These are phyloP conservation scores for Ectropis grisescens DNA, from an alignment of 1,140 invertebrate species.

Conservation along the genomic window DNA sequence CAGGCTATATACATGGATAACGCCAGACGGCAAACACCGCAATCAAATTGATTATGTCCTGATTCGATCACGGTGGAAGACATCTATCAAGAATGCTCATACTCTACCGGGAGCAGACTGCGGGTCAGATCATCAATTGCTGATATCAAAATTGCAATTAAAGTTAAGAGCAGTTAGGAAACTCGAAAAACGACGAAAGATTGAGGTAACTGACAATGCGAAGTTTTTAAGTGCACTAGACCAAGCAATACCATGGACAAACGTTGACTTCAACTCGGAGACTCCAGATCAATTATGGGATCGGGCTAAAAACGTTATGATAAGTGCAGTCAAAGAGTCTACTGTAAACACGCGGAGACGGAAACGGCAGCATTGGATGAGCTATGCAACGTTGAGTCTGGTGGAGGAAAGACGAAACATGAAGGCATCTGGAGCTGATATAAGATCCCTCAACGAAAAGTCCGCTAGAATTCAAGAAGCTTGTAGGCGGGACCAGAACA, in stretches of 20 bases:
- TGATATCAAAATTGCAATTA: constrained; percentile 1
- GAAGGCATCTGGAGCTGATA: constrained; percentile 2
- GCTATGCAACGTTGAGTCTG: constrained; percentile 5
- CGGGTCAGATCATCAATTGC: constrained; percentile 1
- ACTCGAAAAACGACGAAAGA: not conserved
- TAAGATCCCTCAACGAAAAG: constrained; percentile 1
- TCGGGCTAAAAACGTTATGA: not conserved
- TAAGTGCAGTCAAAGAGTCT: constrained; percentile 1
- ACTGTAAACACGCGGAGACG: not conserved
- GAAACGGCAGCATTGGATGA: constrained; percentile 8
- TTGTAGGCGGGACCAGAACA: constrained; percentile 5
- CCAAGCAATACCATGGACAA: constrained; percentile 7
- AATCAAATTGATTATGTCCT: constrained; percentile 11
- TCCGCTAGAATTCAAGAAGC: constrained; percentile 6
- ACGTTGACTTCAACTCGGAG: no score
- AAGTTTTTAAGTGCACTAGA: constrained; percentile 15
- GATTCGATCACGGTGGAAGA: constrained; percentile 3
- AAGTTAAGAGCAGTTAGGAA: constrained; percentile 5
- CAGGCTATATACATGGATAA: constrained; percentile 16
- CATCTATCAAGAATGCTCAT: not conserved
- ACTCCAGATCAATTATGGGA: constrained; percentile 2
- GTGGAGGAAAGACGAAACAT: constrained; percentile 7
- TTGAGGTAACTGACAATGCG: constrained; percentile 3
- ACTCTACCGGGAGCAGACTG: not conserved
- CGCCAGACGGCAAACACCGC: not conserved